Conservation (phyloP, 53 echinoderm and acorn worm genomes). For the Antedon mediterranea region DNA sequence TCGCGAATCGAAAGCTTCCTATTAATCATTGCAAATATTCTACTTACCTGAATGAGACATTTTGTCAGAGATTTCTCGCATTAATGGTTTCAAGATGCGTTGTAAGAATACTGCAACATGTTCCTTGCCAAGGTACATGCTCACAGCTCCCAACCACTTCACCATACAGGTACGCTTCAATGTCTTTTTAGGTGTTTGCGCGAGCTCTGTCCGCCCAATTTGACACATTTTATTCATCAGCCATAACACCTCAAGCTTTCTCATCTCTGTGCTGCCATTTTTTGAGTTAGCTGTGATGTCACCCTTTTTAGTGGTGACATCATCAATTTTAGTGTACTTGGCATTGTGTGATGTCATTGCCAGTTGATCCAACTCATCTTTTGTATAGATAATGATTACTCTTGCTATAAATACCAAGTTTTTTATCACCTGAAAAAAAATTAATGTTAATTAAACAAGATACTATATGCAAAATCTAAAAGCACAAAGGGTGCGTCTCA, state of each 20-base stretch:
- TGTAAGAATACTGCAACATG: constrained; percentile 31
- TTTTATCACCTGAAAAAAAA: constrained; percentile 45
- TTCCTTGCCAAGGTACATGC: constrained; percentile 49
- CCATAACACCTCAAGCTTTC: constrained; percentile 29
- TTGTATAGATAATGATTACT: constrained; percentile 24
- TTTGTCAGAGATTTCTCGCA: constrained; percentile 48
- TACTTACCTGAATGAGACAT: constrained; percentile 53
- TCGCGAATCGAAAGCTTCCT: no score
- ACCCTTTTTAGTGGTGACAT: neutral
- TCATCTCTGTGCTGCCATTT: neutral
- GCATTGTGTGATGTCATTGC: neutral
- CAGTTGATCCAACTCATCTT: constrained; percentile 9
- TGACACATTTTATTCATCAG: constrained; percentile 42
- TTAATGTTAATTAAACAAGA: neutral
- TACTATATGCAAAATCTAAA: no score
- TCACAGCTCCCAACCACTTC: constrained; percentile 75
- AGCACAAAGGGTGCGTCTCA: no score
- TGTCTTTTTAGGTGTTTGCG: constrained; percentile 42
- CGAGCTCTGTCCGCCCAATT: constrained; percentile 41
- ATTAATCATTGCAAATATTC: neutral
- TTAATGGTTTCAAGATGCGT: constrained; percentile 43
- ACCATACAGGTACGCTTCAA: constrained; percentile 47
- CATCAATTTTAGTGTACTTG: neutral
- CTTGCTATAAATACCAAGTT: constrained; percentile 76
- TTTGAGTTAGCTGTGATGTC: neutral